Evolutionary conservation across 2,113 vertebrate genomes (phyloP).

Genomic region (Antechinus flavipes): DNA sequence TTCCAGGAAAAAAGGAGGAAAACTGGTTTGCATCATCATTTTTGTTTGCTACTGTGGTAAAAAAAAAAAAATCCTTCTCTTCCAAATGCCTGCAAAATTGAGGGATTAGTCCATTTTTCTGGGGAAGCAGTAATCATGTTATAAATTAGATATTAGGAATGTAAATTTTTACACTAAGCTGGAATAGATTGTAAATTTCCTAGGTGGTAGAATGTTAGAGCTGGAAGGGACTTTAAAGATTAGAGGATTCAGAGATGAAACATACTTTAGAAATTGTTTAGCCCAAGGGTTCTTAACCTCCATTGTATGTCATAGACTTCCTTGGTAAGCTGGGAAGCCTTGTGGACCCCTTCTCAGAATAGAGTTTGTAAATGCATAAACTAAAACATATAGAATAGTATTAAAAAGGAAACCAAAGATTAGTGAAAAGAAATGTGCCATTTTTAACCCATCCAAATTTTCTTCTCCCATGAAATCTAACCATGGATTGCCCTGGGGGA

Average conservation of each 20-base stretch:
- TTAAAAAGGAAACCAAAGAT: background rate
- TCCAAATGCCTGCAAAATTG: conserved; percentile 56
- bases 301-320: background rate
- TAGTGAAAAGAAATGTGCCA: background rate
- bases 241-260: background rate
- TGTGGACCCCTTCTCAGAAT: background rate
- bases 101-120: conserved; percentile 53
- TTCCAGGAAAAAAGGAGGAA: conserved; percentile 58
- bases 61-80: background rate
- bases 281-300: background rate
- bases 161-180: conserved; percentile 55
- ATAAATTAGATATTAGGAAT: conserved; percentile 71
- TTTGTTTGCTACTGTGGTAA: conserved; percentile 28
- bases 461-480: background rate
- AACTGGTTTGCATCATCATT: conserved; percentile 35
- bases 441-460: background rate
- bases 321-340: background rate
- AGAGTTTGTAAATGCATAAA: background rate
- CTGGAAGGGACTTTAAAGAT: background rate
- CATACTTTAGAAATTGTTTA: background rate
- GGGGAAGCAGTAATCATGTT: conserved; percentile 60
- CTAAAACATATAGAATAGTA: background rate
- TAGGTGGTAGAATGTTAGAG: background rate
- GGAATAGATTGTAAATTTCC: background rate
- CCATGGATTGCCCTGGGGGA: background rate